Base-by-base conservation (phyloP, 2,113 vertebrate genomes). In the Trichechus manatus region DNA sequence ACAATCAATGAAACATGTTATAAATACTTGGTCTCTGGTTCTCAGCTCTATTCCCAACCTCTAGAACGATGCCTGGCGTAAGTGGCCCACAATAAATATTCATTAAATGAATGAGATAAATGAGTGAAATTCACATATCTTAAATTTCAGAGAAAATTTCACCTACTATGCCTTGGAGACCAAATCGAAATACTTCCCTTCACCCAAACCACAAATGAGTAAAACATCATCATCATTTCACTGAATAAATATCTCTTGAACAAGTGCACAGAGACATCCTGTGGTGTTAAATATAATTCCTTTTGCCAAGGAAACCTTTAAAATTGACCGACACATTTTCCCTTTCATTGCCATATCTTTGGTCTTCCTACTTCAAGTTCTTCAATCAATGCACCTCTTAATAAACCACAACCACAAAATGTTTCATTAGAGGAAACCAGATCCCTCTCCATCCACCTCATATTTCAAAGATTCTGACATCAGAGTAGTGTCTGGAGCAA, bases 331-430 rank as follows among this genome's bases (percentile, higher is more conserved):
- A 31, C 68, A 0, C 6, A 50, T 4, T 6, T 82, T 6, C 5
- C 68, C 63, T 61, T 11, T 70, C 95, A 23, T 0, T 63, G 56
- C 15, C 10, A 88, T 79, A 61, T 31, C 61, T 84, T 27, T 13
- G 44, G 33, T 56, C 85, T 96, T 96, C 96, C 85, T 91, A 81
- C 87, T 94, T 91, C 44, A 87, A 33, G 42, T 79, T 94, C 97
- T 94, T 91, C 75, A 84, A 94, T 87, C 95, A 70, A 89, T 86
- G 87, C 63, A 68, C 33, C 84, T 80, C 39, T 53, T 96, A 98
- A 96, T 88, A 96, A 97, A 95, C 87, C 96, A 74, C 75, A 97
- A 95, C 87, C 96, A 74, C 75, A 97, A 95, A 96, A 53, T 36
- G 47, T 94, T 91, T 98, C 93, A 97, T 94, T 53, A 64, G 88